phyloP scores from a whole-genome alignment of 2,888 invertebrate species.

The Caenorhabditis uteleia region DNA sequence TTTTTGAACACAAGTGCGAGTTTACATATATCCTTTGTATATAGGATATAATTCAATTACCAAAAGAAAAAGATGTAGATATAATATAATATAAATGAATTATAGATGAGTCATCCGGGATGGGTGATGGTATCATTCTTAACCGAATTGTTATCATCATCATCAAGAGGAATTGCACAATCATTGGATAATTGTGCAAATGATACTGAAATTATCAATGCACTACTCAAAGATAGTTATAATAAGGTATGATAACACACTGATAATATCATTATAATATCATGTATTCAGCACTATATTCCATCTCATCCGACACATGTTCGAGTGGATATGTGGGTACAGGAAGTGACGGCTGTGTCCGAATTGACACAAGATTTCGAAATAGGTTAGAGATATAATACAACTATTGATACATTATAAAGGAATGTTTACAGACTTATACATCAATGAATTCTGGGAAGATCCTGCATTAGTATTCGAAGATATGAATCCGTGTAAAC shows the following conservation, averaged over 20 bases:
- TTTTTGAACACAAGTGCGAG: no score
- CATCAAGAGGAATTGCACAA: constrained; percentile 48
- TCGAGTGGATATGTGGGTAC: constrained; percentile 69
- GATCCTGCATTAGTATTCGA: constrained; percentile 67
- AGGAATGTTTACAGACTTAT: constrained; percentile 63
- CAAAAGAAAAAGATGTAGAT: constrained; percentile 3
- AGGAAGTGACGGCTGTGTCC: constrained; percentile 68
- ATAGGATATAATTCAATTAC: not conserved
- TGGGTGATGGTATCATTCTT: constrained; percentile 69
- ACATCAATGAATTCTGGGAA: constrained; percentile 70
- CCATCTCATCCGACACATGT: constrained; percentile 67
- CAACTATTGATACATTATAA: constrained; percentile 1
- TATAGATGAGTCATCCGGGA: constrained; percentile 68
- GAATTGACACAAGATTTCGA: constrained; percentile 69
- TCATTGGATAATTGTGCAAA: constrained; percentile 60
- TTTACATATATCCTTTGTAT: no score
- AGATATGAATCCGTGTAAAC: constrained; percentile 69
- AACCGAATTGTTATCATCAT: constrained; percentile 65
- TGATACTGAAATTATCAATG: constrained; percentile 67
- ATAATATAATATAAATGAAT: not conserved
- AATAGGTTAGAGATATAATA: no score
- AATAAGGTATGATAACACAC: constrained; percentile 51
- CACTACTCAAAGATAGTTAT: constrained; percentile 64
- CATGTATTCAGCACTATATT: constrained; percentile 61
- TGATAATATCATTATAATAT: no score